phyloP scores from a whole-genome alignment of 1,140 invertebrate species.

The Agrypnia vestita region DNA sequence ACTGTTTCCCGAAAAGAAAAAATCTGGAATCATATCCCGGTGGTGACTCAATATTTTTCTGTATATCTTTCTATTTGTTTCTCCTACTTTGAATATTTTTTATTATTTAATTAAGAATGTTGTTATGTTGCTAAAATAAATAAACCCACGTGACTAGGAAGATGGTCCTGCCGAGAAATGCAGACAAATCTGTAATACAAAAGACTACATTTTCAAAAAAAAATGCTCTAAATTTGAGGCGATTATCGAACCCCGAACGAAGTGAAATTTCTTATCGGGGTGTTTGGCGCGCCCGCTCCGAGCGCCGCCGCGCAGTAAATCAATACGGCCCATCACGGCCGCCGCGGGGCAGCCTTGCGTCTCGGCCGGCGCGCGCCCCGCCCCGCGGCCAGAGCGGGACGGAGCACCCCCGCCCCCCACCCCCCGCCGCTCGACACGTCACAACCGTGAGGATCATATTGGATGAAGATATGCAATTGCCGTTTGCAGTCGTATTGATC shows the following conservation, averaged over 20 bases:
- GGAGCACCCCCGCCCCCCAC: conserved; percentile 44
- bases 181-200: too few species aligned
- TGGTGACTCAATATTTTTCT: too few species aligned
- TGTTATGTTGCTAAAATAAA: too few species aligned
- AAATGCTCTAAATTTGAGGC: background rate
- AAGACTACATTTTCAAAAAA: background rate
- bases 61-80: too few species aligned
- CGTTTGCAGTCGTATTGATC: conserved; percentile 49
- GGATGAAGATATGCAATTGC: conserved; percentile 65
- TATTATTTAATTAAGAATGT: too few species aligned
- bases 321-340: conserved; percentile 72
- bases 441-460: conserved; percentile 46
- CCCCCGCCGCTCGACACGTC: conserved; percentile 43
- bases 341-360: background rate
- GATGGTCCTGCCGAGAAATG: too few species aligned
- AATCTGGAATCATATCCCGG: too few species aligned
- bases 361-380: background rate
- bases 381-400: conserved; percentile 57
- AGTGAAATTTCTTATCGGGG: conserved; percentile 56
- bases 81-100: too few species aligned
- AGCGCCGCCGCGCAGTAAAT: conserved; percentile 68
- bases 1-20: too few species aligned
- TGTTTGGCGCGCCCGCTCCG: conserved; percentile 41
- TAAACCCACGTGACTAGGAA: too few species aligned
- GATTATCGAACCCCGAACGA: conserved; percentile 21